These are phyloP conservation scores for Oreochromis grahami DNA, from an alignment of 2,797 vertebrate genomes.

Conservation along the genomic window DNA sequence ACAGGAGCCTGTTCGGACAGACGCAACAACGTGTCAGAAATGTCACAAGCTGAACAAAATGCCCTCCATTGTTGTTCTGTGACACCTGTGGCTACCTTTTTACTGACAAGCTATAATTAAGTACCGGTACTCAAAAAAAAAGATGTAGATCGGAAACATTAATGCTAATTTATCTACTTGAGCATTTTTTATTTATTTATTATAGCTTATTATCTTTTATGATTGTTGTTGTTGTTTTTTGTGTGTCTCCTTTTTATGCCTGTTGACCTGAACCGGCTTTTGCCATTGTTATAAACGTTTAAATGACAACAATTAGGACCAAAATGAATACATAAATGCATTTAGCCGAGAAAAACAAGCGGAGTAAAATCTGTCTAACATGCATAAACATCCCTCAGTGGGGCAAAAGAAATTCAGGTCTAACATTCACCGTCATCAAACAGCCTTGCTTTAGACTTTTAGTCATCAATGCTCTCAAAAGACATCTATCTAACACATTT, in stretches of 20 bases:
- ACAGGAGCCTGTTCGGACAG: conserved; percentile 36
- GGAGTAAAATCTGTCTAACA: background rate
- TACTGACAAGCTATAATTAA: conserved; percentile 49
- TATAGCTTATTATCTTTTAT: conserved; percentile 8
- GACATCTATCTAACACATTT: background rate
- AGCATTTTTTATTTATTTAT: conserved; percentile 21
- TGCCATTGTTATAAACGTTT: background rate
- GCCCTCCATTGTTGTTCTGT: conserved; percentile 40
- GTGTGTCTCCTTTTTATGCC: background rate
- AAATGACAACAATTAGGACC: background rate
- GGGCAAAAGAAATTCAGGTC: background rate
- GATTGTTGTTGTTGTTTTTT: background rate
- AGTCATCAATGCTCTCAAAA: background rate
- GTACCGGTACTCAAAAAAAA: conserved; percentile 50
- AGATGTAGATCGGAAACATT: conserved; percentile 11
- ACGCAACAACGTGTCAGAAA: conserved; percentile 38
- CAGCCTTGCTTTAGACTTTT: background rate
- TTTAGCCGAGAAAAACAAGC: background rate
- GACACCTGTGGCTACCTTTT: conserved; percentile 51
- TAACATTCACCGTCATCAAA: background rate
- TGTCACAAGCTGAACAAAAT: conserved; percentile 47
- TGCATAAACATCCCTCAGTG: background rate
- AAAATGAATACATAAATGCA: background rate
- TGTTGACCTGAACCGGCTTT: background rate
- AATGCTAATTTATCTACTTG: conserved; percentile 23